Conservation (phyloP, 2,113 vertebrate genomes). For the Bothrops jararaca region DNA sequence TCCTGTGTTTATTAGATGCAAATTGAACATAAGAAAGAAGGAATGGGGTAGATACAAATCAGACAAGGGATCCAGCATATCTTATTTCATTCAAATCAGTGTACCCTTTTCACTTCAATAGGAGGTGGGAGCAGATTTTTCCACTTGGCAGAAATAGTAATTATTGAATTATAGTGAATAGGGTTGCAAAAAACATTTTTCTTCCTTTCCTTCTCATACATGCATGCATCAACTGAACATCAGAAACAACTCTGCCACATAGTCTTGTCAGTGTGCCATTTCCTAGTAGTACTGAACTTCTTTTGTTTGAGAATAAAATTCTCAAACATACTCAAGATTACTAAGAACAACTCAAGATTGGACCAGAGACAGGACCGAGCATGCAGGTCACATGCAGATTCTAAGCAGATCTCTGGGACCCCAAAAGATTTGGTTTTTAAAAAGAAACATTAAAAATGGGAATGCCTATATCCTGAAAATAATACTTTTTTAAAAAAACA, state of each 20-base stretch:
- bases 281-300: background rate
- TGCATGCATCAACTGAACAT: background rate
- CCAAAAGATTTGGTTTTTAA: background rate
- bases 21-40: background rate
- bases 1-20: background rate
- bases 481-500: background rate
- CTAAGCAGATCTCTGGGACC: background rate
- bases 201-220: fast-evolving
- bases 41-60: background rate
- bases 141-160: fast-evolving
- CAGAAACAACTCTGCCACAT: background rate
- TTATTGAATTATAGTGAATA: fast-evolving
- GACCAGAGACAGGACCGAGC: background rate
- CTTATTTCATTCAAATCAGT: background rate
- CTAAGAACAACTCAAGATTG: background rate
- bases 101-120: background rate
- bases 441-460: background rate
- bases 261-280: background rate
- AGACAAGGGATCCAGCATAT: background rate
- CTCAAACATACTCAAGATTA: background rate
- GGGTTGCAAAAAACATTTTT: fast-evolving
- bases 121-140: background rate
- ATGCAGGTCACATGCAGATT: background rate
- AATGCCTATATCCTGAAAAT: background rate
- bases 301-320: background rate